These are phyloP conservation scores for Anaspis maculata DNA, from an alignment of 2,888 invertebrate genomes.

Conservation along the genomic window DNA sequence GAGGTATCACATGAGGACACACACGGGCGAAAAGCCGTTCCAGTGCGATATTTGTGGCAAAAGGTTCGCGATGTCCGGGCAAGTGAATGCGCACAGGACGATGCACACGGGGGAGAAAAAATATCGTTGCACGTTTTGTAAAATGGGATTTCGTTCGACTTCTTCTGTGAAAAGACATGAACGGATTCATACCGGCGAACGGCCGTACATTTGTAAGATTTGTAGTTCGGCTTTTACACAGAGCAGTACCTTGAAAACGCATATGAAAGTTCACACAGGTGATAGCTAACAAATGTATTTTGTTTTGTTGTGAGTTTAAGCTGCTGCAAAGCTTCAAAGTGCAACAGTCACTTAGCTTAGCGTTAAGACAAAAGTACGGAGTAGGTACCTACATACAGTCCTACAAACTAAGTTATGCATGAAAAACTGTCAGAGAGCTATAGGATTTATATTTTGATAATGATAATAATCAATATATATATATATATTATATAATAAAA, in stretches of 20 bases:
- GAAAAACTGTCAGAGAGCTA: too few species aligned
- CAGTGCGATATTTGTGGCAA: constrained; percentile 26
- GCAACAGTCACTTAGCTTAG: too few species aligned
- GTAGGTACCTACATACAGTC: too few species aligned
- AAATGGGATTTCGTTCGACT: constrained; percentile 30
- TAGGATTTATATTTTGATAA: too few species aligned
- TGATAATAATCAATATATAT: too few species aligned
- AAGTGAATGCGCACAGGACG: constrained; percentile 26
- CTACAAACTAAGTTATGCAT: too few species aligned
- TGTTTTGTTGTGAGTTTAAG: too few species aligned
- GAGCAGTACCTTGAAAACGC: constrained; percentile 29
- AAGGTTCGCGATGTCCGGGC: constrained; percentile 26
- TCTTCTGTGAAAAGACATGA: constrained; percentile 33
- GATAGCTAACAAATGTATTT: too few species aligned
- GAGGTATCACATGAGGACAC: constrained; percentile 27
- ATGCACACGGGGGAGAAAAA: constrained; percentile 29
- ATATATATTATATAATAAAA: too few species aligned
- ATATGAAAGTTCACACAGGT: constrained; percentile 31
- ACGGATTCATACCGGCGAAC: constrained; percentile 33
- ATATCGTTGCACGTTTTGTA: constrained; percentile 30
- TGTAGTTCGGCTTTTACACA: constrained; percentile 33
- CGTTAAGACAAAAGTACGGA: too few species aligned
- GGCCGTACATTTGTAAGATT: constrained; percentile 29
- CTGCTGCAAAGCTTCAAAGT: too few species aligned
- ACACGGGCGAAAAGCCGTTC: constrained; percentile 30